Base-by-base conservation (phyloP, 2,888 invertebrate genomes). In the Fissipunctia ypsillon region DNA sequence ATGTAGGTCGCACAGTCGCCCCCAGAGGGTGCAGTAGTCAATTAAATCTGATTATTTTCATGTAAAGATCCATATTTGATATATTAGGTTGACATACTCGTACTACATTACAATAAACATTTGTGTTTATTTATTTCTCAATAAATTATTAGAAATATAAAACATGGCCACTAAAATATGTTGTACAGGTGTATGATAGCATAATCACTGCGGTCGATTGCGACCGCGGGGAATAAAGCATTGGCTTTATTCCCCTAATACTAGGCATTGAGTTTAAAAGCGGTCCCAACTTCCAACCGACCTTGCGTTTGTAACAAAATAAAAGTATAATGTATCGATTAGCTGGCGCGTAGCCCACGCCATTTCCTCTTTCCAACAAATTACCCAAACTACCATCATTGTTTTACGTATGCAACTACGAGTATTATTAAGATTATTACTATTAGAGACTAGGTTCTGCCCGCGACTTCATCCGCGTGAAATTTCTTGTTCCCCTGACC, bases 281-380 rank as follows among this genome's bases (percentile, higher is more conserved):
- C 73, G 85, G 79, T 86, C 76, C 78, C 65, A 82, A 86, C 63
- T 74, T 66, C 83, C 66, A 87, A 83, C 82, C 80, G 82, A 85
- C 88, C 90, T 88, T 89, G 89, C 73, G 83, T 81, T 88, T 84
- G 82, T 85, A 88, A 88, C 86, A 88, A 89, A 88, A 78, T 81
- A 85, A 89, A 88, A 85, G 83, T 86, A 80, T 76, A 79, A 60
- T 80, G 88, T 90, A 91, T 91, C 87, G 91, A 90, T 91, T 89
- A 87, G 83, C 87, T 89, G 88, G 89, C 90, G 86, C 88, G 83
- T 77, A 88, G 88, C 90, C 88, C 88, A 84, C 83, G 77, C 77
- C 73, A 84, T 87, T 89, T 84, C 84, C 78, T 86, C 85, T 90
- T 88, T 87, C 80, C 78, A 79, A 80, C 81, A 80, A 88, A 83